phyloP scores from a whole-genome alignment of 2,113 vertebrate genomes.

The Hippotragus niger region DNA sequence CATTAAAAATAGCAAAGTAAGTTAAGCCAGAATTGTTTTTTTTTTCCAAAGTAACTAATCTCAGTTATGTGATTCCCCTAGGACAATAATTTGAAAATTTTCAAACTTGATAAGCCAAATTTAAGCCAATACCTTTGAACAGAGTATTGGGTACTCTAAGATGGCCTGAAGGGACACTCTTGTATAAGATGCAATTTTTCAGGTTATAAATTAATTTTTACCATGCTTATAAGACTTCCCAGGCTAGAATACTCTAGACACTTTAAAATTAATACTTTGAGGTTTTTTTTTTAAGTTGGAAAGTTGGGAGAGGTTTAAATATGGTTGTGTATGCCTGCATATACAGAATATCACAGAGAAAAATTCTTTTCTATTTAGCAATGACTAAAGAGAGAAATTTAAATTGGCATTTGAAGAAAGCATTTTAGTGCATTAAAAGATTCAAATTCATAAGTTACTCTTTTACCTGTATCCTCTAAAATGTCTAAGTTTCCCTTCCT shows the following conservation, averaged over 20 bases:
- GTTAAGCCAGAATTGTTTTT: background rate
- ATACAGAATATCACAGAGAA: background rate
- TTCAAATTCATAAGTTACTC: background rate
- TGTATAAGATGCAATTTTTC: background rate
- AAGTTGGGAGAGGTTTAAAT: background rate
- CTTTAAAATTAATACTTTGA: background rate
- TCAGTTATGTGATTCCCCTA: background rate
- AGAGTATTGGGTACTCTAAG: background rate
- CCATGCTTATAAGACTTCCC: background rate
- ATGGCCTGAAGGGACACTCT: background rate
- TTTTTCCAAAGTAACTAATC: background rate
- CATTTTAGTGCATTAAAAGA: background rate
- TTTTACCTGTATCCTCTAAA: background rate
- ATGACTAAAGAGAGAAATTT: background rate
- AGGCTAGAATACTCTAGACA: background rate
- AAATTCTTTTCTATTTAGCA: background rate
- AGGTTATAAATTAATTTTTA: background rate
- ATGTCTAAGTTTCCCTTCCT: background rate
- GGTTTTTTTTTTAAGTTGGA: background rate
- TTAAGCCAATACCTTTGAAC: background rate
- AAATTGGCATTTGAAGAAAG: background rate
- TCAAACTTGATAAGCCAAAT: background rate
- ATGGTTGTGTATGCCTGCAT: background rate
- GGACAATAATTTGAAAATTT: background rate
- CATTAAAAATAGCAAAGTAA: constrained; percentile 3